Percentiles rank a stretch among this genome's conserved stretches.
These are phyloP conservation scores for Esox masquinongy DNA, from an alignment of 2,797 vertebrate species.

Conservation along the genomic window DNA sequence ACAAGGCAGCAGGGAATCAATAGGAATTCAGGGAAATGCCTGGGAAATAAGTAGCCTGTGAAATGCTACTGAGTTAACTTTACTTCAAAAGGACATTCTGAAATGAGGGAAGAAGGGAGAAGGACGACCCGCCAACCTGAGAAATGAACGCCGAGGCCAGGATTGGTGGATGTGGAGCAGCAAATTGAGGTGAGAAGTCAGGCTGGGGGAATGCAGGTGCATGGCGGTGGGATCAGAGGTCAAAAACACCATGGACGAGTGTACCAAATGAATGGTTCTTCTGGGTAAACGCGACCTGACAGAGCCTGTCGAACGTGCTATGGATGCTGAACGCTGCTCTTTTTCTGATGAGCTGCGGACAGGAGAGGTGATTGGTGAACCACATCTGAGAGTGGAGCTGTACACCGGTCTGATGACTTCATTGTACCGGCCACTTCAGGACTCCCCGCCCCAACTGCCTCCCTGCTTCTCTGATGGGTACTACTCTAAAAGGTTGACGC, in stretches of 20 bases:
- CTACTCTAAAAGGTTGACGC: slow-evolving; percentile 27
- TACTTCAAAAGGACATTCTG: slow-evolving; percentile 73
- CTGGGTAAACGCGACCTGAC: slow-evolving; percentile 55
- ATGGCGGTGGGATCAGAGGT: slow-evolving; percentile 50
- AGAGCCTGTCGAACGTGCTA: slow-evolving; percentile 42
- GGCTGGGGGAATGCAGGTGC: slow-evolving; percentile 41
- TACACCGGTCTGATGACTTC: neutral
- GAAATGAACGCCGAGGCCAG: neutral
- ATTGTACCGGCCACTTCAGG: neutral
- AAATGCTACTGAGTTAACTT: slow-evolving; percentile 74
- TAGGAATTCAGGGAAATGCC: slow-evolving; percentile 73
- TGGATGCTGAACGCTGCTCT: slow-evolving; percentile 37
- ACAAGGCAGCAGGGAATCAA: slow-evolving; percentile 69
- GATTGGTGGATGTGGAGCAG: slow-evolving; percentile 49
- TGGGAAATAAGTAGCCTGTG: slow-evolving; percentile 33
- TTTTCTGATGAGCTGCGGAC: slow-evolving; percentile 41
- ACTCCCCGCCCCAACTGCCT: neutral
- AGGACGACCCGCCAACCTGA: too few species aligned
- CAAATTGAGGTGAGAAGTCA: slow-evolving; percentile 71
- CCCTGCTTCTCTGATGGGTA: neutral
- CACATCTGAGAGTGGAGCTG: slow-evolving; percentile 2
- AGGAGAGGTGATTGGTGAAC: slow-evolving; percentile 9
- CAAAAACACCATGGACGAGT: slow-evolving; percentile 34
- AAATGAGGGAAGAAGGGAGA: slow-evolving; percentile 31
- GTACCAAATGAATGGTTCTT: slow-evolving; percentile 63